phyloP scores from a whole-genome alignment of 2,797 vertebrate genomes.

The Poeciliopsis presidionis region DNA sequence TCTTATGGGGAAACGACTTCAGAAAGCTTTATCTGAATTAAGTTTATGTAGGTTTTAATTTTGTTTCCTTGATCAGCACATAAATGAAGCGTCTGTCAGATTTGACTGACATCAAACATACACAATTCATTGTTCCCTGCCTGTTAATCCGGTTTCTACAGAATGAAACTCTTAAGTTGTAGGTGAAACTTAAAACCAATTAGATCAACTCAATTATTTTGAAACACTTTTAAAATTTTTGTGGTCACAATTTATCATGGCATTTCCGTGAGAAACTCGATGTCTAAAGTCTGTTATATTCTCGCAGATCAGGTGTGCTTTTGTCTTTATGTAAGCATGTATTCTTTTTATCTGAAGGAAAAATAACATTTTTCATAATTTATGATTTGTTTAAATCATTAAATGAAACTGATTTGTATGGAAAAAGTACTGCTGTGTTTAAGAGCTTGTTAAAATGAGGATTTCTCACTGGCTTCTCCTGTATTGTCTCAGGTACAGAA shows the following conservation, averaged over 20 bases:
- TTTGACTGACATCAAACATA: too few relatives aligned
- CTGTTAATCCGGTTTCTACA: neutral
- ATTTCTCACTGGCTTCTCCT: neutral
- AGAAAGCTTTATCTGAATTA: too few relatives aligned
- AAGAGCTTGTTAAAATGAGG: neutral
- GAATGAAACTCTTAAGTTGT: neutral
- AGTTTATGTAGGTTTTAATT: too few relatives aligned
- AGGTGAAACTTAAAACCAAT: too few relatives aligned
- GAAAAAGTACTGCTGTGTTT: neutral
- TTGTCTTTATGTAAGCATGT: neutral
- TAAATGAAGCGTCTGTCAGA: too few relatives aligned
- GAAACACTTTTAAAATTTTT: neutral
- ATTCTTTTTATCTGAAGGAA: neutral
- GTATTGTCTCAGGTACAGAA: slow-evolving; percentile 86
- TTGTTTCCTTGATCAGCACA: too few relatives aligned
- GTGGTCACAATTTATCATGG: too few relatives aligned
- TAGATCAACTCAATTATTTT: too few relatives aligned
- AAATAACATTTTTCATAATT: too few relatives aligned
- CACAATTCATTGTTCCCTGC: too few relatives aligned
- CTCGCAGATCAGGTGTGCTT: neutral
- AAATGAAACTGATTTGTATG: neutral
- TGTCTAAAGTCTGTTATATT: neutral
- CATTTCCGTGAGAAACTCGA: neutral
- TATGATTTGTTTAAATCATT: neutral
- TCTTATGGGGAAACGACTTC: too few relatives aligned